Percentiles rank a stretch among this genome's conserved stretches.
Evolutionary conservation across 2,113 vertebrate species (phyloP).

Genomic region (Catharus fuscescens): DNA sequence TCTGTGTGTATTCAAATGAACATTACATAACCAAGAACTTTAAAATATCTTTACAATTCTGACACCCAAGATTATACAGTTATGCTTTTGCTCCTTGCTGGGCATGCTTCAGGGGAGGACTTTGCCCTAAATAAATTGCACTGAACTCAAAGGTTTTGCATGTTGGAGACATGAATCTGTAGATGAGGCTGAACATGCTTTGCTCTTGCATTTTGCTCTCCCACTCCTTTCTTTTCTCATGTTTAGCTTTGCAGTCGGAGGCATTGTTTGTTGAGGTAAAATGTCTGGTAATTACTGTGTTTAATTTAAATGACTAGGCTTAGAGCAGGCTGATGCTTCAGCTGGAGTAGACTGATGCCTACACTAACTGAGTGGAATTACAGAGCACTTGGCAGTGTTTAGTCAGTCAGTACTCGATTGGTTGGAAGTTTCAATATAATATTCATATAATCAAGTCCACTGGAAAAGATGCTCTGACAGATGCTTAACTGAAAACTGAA

Average conservation of each 20-base stretch:
- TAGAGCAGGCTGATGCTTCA: background rate
- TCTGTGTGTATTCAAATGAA: background rate
- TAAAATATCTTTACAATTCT: background rate
- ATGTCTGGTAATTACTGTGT: background rate
- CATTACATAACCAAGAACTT: background rate
- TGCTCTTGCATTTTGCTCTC: background rate
- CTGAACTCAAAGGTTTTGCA: background rate
- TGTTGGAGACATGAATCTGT: background rate
- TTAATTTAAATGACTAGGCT: background rate
- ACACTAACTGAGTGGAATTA: background rate
- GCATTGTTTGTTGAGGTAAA: background rate
- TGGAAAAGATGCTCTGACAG: conserved; percentile 32
- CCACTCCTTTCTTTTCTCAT: background rate
- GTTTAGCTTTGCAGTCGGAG: background rate
- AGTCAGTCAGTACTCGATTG: background rate
- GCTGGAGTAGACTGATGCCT: background rate
- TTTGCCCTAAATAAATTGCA: background rate
- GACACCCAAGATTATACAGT: background rate
- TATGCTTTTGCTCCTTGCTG: background rate
- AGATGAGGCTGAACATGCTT: background rate
- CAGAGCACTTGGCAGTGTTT: background rate
- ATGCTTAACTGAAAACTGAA: conserved; percentile 33
- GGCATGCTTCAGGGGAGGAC: background rate
- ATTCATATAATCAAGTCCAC: background rate
- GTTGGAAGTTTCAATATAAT: background rate